These are phyloP conservation scores for Lepus townsendii DNA, from an alignment of 2,797 vertebrate species.

Conservation along the genomic window DNA sequence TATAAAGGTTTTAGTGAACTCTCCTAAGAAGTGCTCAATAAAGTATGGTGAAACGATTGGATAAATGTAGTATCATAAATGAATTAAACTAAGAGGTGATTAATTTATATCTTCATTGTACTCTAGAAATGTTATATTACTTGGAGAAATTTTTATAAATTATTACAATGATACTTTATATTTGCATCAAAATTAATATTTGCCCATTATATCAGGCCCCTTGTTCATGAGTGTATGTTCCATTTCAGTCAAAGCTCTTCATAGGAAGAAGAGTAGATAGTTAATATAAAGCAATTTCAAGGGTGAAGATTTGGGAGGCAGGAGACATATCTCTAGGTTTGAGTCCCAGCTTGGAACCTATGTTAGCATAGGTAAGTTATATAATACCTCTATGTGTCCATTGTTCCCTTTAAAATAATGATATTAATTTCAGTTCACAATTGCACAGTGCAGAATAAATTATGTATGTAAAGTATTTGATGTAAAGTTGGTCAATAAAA, in stretches of 20 bases:
- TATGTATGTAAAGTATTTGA: background rate
- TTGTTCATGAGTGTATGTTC: background rate
- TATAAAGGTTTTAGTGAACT: background rate
- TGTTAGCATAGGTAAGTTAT: background rate
- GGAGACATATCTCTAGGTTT: background rate
- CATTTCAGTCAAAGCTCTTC: background rate
- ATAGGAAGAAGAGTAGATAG: background rate
- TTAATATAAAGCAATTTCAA: background rate
- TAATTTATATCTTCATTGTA: constrained; percentile 11
- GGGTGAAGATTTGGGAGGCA: background rate
- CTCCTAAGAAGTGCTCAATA: background rate
- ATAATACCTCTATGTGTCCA: background rate
- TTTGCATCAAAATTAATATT: background rate
- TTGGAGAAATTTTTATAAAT: background rate
- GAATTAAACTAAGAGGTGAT: background rate
- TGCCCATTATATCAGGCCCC: background rate
- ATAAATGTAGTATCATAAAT: background rate
- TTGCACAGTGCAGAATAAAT: background rate
- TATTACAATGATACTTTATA: background rate
- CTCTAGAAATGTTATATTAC: background rate
- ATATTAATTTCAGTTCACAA: background rate
- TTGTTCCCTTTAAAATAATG: constrained; percentile 46
- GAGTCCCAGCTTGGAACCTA: background rate
- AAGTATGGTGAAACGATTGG: background rate
- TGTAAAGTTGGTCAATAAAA: constrained; percentile 40